These are phyloP conservation scores for Sinocyclocheilus grahami DNA, from an alignment of 2,113 vertebrate genomes.

Conservation along the genomic window DNA sequence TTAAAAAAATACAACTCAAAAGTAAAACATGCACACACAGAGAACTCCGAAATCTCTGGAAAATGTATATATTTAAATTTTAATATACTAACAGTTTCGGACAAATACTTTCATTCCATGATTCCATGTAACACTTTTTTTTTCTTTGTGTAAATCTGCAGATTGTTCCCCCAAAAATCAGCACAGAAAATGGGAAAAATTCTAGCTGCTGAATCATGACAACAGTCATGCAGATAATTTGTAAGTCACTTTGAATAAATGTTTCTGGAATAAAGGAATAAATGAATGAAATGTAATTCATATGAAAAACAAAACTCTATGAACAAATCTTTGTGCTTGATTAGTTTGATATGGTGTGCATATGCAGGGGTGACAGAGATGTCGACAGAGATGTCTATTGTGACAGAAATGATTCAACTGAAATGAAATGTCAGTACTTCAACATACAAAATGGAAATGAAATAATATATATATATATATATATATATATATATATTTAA, in stretches of 20 bases:
- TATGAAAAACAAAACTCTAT: background rate
- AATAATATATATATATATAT: too few species aligned
- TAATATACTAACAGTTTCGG: too few species aligned
- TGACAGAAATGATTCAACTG: background rate
- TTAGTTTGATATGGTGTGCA: background rate
- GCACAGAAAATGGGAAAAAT: too few species aligned
- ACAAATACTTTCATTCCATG: too few species aligned
- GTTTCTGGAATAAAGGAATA: background rate
- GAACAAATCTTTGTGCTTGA: background rate
- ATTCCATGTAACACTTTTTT: too few species aligned
- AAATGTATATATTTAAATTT: background rate
- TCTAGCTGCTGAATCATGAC: background rate
- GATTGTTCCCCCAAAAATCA: too few species aligned
- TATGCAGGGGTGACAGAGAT: background rate
- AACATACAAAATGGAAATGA: too few species aligned
- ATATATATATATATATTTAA: too few species aligned
- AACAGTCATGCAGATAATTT: background rate
- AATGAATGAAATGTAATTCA: background rate
- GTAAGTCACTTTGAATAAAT: background rate
- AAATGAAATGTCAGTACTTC: too few species aligned
- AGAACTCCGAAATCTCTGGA: background rate
- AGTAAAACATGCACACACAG: too few species aligned
- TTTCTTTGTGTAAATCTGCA: too few species aligned
- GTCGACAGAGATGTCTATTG: too few species aligned
- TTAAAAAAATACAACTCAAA: background rate